phyloP scores from a whole-genome alignment of 1,140 invertebrate species.

The Atopsyche davidsoni region DNA sequence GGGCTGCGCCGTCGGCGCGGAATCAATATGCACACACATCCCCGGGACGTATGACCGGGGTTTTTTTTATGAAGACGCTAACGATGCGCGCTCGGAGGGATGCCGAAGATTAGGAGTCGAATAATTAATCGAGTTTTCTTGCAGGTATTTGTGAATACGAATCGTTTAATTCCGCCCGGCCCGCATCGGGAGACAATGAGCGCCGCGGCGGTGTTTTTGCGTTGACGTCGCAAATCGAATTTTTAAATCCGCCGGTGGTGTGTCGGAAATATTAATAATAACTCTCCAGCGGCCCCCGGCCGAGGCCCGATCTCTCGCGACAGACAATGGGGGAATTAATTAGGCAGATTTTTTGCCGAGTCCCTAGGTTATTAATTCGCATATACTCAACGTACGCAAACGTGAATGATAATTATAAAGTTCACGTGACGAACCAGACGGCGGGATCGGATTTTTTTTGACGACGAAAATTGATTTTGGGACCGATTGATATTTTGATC shows the following conservation, averaged over 20 bases:
- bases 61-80: too few relatives aligned
- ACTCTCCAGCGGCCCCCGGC: slow-evolving; percentile 7
- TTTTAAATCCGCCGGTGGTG: slow-evolving; percentile 1
- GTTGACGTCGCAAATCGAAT: slow-evolving; percentile 1
- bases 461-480: too few relatives aligned
- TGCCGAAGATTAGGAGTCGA: too few relatives aligned
- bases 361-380: slow-evolving; percentile 12
- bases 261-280: slow-evolving; percentile 16
- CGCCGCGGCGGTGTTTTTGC: not conserved
- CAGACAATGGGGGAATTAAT: slow-evolving; percentile 30
- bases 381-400: not conserved
- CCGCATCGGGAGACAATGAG: not conserved
- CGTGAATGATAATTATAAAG: slow-evolving; percentile 6
- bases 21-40: too few relatives aligned
- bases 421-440: not conserved
- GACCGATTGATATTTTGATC: too few relatives aligned
- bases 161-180: not conserved
- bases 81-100: too few relatives aligned
- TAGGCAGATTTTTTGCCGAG: slow-evolving; percentile 19
- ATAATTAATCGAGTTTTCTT: not conserved
- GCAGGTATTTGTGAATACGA: not conserved
- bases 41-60: too few relatives aligned
- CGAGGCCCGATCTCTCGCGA: slow-evolving; percentile 2
- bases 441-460: not conserved
- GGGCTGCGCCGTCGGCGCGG: too few relatives aligned